Evolutionary conservation across 2,888 invertebrate genomes (phyloP), one percentile per base, ranked within the genome.

Genomic region (Neoaliturus tenellus): DNA sequence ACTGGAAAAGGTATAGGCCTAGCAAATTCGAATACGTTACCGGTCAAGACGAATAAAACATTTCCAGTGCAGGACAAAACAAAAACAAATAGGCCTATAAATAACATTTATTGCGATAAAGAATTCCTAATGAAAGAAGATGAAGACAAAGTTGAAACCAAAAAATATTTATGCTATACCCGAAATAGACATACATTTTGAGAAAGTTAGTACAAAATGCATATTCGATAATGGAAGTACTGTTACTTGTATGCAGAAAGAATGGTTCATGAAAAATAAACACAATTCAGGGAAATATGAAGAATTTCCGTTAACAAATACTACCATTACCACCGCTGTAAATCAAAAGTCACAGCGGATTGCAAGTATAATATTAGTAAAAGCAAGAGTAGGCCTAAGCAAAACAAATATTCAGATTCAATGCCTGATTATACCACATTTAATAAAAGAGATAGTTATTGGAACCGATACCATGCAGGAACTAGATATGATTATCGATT

Each of bases 231-330:
- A 10, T 8, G 69, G 69, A 69, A 69, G 69, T n/a, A 62, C 10
- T 69, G 69, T 33, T 4, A 69, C 69, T 28, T 69, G 28, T 20
- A 28, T 69, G 17, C 69, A 69, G 33, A 17, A 69, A 25, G 69
- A 69, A 69, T 69, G 69, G 69, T 28, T 69, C 6, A 4, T 20
- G 23, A 51, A 69, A 69, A 25, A 69, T 28, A 69, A 69, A 69
- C 20, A 31, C 3, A 20, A 20, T 5, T 20, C 10, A 14, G n/a
- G 28, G 3, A 25, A 25, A 69, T 69, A 25, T 17, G 51, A 23
- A 51, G 20, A 51, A 51, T 51, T 51, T 8, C 14, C 51, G 6
- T 17, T 51, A 23, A 51, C 51, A 20, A 51, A 51, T 51, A 23
- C 23, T 14, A 20, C n/a, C 17, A 51, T 51, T 5, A 51, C 51